Evolutionary conservation across 2,797 vertebrate species (phyloP).

Genomic region (Sylvia borin): DNA sequence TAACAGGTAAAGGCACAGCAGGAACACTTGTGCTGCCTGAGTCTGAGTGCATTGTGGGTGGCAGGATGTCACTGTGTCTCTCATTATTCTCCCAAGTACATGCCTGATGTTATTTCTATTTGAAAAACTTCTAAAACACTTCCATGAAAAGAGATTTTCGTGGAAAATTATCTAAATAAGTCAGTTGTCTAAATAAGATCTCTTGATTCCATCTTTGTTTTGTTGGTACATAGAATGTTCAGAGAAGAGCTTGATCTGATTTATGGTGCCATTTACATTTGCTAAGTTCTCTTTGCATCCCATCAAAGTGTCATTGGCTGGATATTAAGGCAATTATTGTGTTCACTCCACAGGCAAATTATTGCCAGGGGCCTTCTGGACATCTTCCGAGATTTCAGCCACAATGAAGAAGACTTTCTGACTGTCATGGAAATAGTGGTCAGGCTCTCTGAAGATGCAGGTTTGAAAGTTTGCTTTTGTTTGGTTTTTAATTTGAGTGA

Average conservation of each 20-base stretch:
- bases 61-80: neutral
- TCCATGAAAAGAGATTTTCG: neutral
- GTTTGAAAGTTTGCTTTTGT: conserved; percentile 62
- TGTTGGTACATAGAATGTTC: neutral
- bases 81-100: neutral
- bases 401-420: conserved; percentile 88
- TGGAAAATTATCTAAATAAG: neutral
- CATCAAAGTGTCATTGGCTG: neutral
- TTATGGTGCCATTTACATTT: neutral
- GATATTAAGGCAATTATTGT: neutral
- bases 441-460: conserved; percentile 92
- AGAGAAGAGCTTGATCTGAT: neutral
- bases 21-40: neutral
- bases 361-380: conserved; percentile 89
- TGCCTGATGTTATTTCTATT: neutral
- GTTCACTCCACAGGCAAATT: conserved; percentile 80
- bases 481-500: neutral
- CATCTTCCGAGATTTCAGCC: conserved; percentile 88
- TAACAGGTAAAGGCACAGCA: conserved; percentile 82
- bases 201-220: neutral
- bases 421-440: conserved; percentile 89
- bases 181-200: neutral
- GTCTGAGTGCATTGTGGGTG: neutral
- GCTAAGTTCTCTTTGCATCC: neutral
- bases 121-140: neutral